A percentile compares a stretch with the other conserved stretches of the same genome.
Evolutionary conservation across 2,888 invertebrate genomes (phyloP).

Genomic region (Ormia ochracea): DNA sequence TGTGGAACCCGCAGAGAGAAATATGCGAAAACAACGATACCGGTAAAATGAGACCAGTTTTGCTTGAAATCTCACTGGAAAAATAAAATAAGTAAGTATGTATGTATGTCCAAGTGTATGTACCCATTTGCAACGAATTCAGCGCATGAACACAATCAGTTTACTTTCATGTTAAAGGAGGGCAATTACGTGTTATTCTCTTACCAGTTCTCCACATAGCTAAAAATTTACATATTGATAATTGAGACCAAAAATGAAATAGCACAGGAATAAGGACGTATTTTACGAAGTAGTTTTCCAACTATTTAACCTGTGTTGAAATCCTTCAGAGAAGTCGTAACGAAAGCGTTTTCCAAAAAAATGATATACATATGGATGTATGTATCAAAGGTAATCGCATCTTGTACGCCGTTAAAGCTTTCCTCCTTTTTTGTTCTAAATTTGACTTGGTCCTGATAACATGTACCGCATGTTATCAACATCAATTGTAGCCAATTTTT

Average conservation of each 20-base stretch:
- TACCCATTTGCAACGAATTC: constrained; percentile 3
- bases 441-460: too few species aligned
- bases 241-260: not conserved
- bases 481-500: too few species aligned
- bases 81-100: not conserved
- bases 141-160: constrained; percentile 3
- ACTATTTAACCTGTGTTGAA: not conserved
- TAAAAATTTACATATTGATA: constrained; percentile 27
- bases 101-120: too few species aligned
- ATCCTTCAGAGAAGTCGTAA: too few species aligned
- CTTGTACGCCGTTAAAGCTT: too few species aligned
- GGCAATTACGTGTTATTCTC: not conserved
- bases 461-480: too few species aligned
- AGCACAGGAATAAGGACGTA: not conserved
- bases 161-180: constrained; percentile 10
- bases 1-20: not conserved
- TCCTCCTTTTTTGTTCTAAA: too few species aligned
- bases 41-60: constrained; percentile 61
- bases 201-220: constrained; percentile 34
- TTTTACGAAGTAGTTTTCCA: not conserved
- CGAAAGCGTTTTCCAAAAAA: too few species aligned
- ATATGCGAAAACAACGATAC: constrained; percentile 41
- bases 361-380: too few species aligned
- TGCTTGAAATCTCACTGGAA: constrained; percentile 42
- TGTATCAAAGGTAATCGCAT: too few species aligned